Evolutionary conservation across 2,797 vertebrate genomes (phyloP).

Genomic region (Notolabrus celidotus): DNA sequence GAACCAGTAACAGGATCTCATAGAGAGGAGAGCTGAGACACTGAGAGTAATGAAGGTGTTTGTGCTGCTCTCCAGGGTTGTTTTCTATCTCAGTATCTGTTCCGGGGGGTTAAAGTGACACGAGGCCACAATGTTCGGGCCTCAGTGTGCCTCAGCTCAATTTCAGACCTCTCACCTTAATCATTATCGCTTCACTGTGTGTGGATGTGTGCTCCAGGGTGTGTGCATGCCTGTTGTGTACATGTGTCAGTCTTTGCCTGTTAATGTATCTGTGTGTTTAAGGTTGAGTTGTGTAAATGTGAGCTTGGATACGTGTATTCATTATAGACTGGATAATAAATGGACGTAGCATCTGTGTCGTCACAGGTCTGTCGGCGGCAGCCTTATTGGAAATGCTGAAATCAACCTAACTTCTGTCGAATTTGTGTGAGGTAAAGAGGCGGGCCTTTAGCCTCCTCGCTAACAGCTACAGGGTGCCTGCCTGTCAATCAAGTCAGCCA

Average conservation of each 20-base stretch:
- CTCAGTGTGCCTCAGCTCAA: conserved; percentile 63
- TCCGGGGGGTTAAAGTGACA: conserved; percentile 67
- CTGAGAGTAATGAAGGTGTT: conserved; percentile 57
- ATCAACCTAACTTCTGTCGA: too few relatives aligned
- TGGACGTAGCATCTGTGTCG: too few relatives aligned
- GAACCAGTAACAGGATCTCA: conserved; percentile 37
- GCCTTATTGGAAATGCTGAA: too few relatives aligned
- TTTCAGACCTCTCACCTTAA: conserved; percentile 67
- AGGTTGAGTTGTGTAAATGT: not conserved
- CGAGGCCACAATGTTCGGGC: conserved; percentile 62
- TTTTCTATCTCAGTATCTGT: conserved; percentile 59
- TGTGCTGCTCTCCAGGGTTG: conserved; percentile 42
- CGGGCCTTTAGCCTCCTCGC: too few relatives aligned
- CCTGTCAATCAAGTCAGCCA: too few relatives aligned
- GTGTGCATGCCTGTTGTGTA: not conserved
- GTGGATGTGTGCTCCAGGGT: conserved; percentile 13
- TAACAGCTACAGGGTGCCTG: too few relatives aligned
- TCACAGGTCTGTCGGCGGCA: too few relatives aligned
- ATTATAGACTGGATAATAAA: too few relatives aligned
- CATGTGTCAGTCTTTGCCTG: not conserved
- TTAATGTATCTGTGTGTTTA: not conserved
- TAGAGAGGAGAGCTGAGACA: conserved; percentile 32
- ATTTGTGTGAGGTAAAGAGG: too few relatives aligned
- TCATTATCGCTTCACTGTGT: conserved; percentile 46
- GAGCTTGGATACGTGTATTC: not conserved